These are phyloP conservation scores for Nephrotoma flavescens DNA, from an alignment of 2,888 invertebrate species.

Conservation along the genomic window DNA sequence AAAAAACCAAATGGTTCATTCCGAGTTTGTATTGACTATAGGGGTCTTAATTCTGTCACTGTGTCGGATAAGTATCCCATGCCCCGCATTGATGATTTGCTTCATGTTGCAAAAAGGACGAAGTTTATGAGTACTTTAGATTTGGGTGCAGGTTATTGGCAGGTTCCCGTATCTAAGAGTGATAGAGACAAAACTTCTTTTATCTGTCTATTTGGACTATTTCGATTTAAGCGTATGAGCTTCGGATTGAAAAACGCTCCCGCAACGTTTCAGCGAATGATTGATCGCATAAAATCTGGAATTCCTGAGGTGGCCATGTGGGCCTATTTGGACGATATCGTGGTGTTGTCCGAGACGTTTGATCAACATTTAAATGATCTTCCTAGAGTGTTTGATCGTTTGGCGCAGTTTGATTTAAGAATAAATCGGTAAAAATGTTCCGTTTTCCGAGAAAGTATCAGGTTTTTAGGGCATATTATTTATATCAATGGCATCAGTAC, in stretches of 20 bases:
- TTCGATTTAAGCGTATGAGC: constrained; percentile 21
- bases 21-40: constrained; percentile 1
- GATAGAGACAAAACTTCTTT: constrained; percentile 19
- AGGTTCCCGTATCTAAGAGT: too few relatives aligned
- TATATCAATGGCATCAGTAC: too few relatives aligned
- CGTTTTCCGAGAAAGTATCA: too few relatives aligned
- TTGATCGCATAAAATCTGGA: constrained; percentile 12
- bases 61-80: constrained; percentile 21
- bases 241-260: constrained; percentile 10
- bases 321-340: not conserved
- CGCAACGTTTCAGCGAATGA: too few relatives aligned
- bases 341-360: too few relatives aligned
- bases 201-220: constrained; percentile 21
- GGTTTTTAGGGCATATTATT: too few relatives aligned
- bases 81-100: constrained; percentile 26
- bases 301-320: not conserved
- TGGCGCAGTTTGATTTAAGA: not conserved
- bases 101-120: constrained; percentile 20
- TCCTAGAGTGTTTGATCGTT: not conserved
- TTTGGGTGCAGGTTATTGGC: constrained; percentile 12
- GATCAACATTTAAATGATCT: too few relatives aligned
- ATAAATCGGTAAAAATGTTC: too few relatives aligned
- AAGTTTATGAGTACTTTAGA: constrained; percentile 22
- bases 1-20: constrained; percentile 16
- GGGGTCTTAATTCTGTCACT: constrained; percentile 17